Percentiles rank a stretch among this genome's conserved stretches.
Conservation (phyloP, 1,140 invertebrate genomes). For the Drosophila rhopaloa region DNA sequence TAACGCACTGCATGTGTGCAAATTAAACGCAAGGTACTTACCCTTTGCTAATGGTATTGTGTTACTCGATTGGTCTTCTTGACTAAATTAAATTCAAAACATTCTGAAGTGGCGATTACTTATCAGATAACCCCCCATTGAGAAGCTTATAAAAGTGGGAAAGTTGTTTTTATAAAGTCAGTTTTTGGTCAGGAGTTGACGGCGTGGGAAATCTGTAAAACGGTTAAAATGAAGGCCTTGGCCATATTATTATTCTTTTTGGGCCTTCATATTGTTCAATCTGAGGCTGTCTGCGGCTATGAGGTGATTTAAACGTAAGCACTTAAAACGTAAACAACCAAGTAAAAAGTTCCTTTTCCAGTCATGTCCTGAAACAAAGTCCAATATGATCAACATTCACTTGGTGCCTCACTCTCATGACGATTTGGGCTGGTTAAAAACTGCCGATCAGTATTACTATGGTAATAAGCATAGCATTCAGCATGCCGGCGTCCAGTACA, state of each 20-base stretch:
- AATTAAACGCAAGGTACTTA: conserved; percentile 10
- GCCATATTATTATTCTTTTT: conserved; percentile 17
- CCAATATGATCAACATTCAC: conserved; percentile 91
- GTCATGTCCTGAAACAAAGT: conserved; percentile 87
- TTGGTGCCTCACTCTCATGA: conserved; percentile 93
- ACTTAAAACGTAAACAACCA: background rate
- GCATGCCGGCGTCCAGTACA: conserved; percentile 94
- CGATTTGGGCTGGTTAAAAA: conserved; percentile 97
- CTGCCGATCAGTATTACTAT: conserved; percentile 96
- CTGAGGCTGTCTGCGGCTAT: conserved; percentile 53
- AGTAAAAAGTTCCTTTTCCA: conserved; percentile 61
- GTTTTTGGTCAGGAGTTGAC: background rate
- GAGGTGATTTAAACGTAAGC: conserved; percentile 25
- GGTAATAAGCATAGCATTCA: conserved; percentile 90
- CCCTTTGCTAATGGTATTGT: conserved; percentile 6
- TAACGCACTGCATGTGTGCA: background rate
- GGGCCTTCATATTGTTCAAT: background rate
- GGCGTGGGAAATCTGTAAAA: background rate
- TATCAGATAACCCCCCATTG: conserved; percentile 21
- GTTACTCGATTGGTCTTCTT: conserved; percentile 10
- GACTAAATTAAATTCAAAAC: conserved; percentile 27
- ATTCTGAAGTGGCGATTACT: conserved; percentile 27
- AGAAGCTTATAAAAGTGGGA: conserved; percentile 22
- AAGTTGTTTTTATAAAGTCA: background rate
- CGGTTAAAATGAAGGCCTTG: background rate